Evolutionary conservation across 1,140 invertebrate species (phyloP), one percentile per base, ranked within the genome.

Genomic region (Drosophila lowei): DNA sequence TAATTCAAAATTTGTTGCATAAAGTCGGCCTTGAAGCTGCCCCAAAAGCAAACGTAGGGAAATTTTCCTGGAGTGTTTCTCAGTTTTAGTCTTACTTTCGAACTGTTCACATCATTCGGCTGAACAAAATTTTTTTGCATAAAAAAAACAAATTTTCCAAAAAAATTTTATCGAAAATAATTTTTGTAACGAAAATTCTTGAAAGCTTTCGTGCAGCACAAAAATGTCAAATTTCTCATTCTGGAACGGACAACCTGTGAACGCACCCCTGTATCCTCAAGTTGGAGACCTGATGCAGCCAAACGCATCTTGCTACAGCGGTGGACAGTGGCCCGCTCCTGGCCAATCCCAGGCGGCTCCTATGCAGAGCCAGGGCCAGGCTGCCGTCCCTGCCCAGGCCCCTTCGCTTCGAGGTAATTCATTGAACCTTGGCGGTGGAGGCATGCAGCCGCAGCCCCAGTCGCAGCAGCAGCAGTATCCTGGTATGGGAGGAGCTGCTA

Each of bases 191-290:
- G 34, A 38, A 38, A 38, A 38, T 38, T 38, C 4, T 38, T 13
- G 34, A 38, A 38, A 38, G 11, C 34, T 4, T 38, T 38, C 11
- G 34, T 38, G 34, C 34, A 11, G 34, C 16, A 28, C 23, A 11
- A 8, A 28, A 8, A 73, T 73, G 71, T 57, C 49, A 44, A 72
- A 72, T 53, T 72, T 44, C 42, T 47, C 70, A 13, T 74, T 65
- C 70, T 74, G 70, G 72, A 74, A 74, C 38, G 71, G 71, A 15
- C 68, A 73, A 18, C 59, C 71, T 2, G 18, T 73, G 21, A 73
- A 72, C 42, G 52, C 52, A 4, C 18, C 52, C 9, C 47, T 72
- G 1, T 73, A 64, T 25, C 71, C 71, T 1, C 68, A 72, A 38
- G 72, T 72, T 68, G 71, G 71, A 0, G 53, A 73, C 16, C 30